A percentile compares a stretch with the other conserved stretches of the same genome.
Evolutionary conservation across 1,140 invertebrate species (phyloP).

Genomic region (Spodoptera frugiperda): DNA sequence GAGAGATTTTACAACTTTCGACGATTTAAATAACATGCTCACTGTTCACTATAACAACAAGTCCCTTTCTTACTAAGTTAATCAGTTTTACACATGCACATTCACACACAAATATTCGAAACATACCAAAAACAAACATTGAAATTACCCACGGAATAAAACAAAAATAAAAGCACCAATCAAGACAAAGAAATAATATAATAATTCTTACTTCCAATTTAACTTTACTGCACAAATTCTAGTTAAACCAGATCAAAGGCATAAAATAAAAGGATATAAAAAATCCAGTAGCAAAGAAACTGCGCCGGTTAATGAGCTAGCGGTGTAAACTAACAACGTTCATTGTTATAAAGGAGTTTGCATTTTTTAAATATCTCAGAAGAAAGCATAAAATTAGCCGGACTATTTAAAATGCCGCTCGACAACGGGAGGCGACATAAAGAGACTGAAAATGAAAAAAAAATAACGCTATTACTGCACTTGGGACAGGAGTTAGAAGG

Average conservation of each 20-base stretch:
- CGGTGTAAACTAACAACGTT: constrained; percentile 45
- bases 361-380: constrained; percentile 46
- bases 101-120: no score
- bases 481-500: background rate
- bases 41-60: no score
- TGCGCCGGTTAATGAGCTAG: constrained; percentile 24
- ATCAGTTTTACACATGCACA: no score
- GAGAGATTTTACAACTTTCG: no score
- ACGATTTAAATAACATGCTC: no score
- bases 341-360: constrained; percentile 40
- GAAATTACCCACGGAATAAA: no score
- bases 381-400: constrained; percentile 49
- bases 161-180: no score
- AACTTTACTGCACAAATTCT: background rate
- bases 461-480: constrained; percentile 43
- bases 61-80: no score
- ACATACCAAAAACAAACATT: no score
- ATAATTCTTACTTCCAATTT: no score
- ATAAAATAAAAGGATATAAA: background rate
- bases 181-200: no score
- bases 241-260: background rate
- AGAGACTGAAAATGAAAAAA: constrained; percentile 45
- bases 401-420: constrained; percentile 52
- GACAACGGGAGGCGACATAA: constrained; percentile 43
- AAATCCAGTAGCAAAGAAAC: constrained; percentile 4